Percentiles rank a stretch among this genome's conserved stretches.
These are phyloP conservation scores for Mugil cephalus DNA, from an alignment of 2,113 vertebrate genomes.

Conservation along the genomic window DNA sequence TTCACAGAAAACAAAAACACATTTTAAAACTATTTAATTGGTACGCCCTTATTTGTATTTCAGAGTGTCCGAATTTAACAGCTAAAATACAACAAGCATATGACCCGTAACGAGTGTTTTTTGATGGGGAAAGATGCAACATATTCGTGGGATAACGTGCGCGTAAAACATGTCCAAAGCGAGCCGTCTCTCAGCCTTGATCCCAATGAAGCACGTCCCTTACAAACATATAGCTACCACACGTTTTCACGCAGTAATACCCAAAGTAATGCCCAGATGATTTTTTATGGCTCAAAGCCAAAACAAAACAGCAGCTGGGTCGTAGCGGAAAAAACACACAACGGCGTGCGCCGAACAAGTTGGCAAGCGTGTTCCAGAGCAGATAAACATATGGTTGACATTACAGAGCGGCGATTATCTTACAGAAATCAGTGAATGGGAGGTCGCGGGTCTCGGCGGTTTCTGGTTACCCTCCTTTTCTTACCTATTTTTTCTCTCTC, in stretches of 20 bases:
- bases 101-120: neutral
- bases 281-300: slow-evolving; percentile 80
- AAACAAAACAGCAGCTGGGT: slow-evolving; percentile 70
- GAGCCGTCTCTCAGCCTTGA: neutral
- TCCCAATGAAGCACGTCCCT: slow-evolving; percentile 20
- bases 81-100: neutral
- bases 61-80: neutral
- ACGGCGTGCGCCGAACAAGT: slow-evolving; percentile 68
- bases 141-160: slow-evolving; percentile 12
- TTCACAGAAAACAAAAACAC: no score
- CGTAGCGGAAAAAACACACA: slow-evolving; percentile 56
- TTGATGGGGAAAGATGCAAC: neutral
- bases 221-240: slow-evolving; percentile 20
- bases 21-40: no score
- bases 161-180: slow-evolving; percentile 55
- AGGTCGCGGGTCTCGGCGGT: slow-evolving; percentile 62
- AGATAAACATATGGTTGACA: slow-evolving; percentile 79
- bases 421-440: slow-evolving; percentile 62
- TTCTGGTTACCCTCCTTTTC: slow-evolving; percentile 52
- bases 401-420: slow-evolving; percentile 69
- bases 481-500: slow-evolving; percentile 23
- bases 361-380: slow-evolving; percentile 70
- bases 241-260: slow-evolving; percentile 41
- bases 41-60: neutral
- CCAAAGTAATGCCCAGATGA: slow-evolving; percentile 59